Evolutionary conservation across 2,113 vertebrate species (phyloP).

Genomic region (Dendropsophus ebraccatus): DNA sequence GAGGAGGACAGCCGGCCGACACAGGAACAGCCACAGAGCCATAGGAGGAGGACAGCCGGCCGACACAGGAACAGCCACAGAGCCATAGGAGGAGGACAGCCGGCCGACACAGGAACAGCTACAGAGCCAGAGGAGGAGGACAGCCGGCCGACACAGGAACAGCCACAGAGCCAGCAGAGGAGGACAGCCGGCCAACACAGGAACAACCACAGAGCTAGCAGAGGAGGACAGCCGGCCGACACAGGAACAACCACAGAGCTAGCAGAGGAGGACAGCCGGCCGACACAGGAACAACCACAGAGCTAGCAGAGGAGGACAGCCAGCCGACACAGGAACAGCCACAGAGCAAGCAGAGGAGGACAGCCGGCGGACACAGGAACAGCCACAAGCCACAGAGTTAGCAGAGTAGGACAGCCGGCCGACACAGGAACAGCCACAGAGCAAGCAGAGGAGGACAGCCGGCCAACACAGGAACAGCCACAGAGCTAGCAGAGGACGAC

Average conservation of each 20-base stretch:
- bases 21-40: neutral
- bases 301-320: neutral
- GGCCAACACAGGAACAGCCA: conserved; percentile 15
- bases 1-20: neutral
- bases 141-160: neutral
- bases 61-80: neutral
- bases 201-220: neutral
- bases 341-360: neutral
- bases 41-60: neutral
- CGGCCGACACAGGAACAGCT: conserved; percentile 1
- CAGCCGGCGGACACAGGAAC: neutral
- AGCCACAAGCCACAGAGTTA: neutral
- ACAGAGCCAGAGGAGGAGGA: neutral
- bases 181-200: neutral
- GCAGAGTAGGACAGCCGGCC: neutral
- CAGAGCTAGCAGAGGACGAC: too few relatives aligned
- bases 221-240: neutral
- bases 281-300: neutral
- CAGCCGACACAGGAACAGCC: neutral
- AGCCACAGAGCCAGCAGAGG: neutral
- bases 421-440: neutral
- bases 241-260: neutral
- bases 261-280: neutral
- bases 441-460: neutral
- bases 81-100: neutral